Conservation (phyloP, 2,888 invertebrate species). For the Drosophila neonasuta region DNA sequence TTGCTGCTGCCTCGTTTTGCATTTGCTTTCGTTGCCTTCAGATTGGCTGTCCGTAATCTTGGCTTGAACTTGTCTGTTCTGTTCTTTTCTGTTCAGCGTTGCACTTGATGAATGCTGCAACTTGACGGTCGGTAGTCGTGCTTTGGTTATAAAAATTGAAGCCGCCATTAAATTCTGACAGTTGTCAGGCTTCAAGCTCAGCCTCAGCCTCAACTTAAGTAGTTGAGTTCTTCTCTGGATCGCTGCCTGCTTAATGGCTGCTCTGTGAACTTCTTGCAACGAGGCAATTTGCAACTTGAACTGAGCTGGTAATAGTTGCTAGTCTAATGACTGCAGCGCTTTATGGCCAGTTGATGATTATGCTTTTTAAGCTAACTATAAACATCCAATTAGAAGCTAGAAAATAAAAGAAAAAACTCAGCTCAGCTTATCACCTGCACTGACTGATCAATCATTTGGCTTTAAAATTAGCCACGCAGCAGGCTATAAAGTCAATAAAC, state of each 20-base stretch:
- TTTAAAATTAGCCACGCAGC: slow-evolving; percentile 55
- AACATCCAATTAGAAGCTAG: background rate
- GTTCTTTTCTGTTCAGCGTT: background rate
- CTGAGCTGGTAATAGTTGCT: slow-evolving; percentile 39
- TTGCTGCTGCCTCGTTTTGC: slow-evolving; percentile 68
- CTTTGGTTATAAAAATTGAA: slow-evolving; percentile 77
- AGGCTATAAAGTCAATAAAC: slow-evolving; percentile 60
- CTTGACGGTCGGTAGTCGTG: slow-evolving; percentile 72
- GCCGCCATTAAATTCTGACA: slow-evolving; percentile 79
- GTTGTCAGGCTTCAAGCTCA: slow-evolving; percentile 65
- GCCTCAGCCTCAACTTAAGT: slow-evolving; percentile 36
- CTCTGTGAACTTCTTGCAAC: slow-evolving; percentile 36
- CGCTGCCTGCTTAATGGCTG: slow-evolving; percentile 61
- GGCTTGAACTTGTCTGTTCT: slow-evolving; percentile 56
- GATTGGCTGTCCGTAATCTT: slow-evolving; percentile 70
- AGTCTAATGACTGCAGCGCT: slow-evolving; percentile 44
- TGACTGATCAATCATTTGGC: slow-evolving; percentile 52
- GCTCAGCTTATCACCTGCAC: slow-evolving; percentile 43
- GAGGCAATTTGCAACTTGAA: slow-evolving; percentile 45
- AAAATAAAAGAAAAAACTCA: background rate
- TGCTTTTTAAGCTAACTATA: background rate
- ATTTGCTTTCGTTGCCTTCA: slow-evolving; percentile 53
- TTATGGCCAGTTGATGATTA: slow-evolving; percentile 22
- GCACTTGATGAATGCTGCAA: slow-evolving; percentile 48
- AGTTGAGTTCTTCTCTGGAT: slow-evolving; percentile 26